These are phyloP conservation scores for Melieria picta DNA, from an alignment of 2,888 invertebrate species.

Conservation along the genomic window DNA sequence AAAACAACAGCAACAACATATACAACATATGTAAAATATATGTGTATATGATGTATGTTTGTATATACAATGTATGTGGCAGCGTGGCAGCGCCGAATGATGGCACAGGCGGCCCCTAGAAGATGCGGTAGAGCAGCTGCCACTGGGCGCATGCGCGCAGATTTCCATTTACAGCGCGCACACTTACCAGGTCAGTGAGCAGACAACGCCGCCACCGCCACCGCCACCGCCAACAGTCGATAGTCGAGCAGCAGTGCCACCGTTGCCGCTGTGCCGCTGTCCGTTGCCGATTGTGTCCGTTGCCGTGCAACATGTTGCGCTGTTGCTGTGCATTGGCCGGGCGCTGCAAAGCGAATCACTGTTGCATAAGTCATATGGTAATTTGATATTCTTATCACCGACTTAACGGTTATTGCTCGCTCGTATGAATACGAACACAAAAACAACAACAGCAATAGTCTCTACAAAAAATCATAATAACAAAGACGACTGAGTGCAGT, in stretches of 20 bases:
- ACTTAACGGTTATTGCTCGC: constrained; percentile 27
- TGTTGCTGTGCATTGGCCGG: neutral
- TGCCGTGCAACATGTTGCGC: neutral
- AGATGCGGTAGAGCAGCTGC: too few species aligned
- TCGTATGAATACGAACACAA: constrained; percentile 6
- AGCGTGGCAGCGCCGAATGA: too few species aligned
- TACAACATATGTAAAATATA: neutral
- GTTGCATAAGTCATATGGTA: constrained; percentile 30
- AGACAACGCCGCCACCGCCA: constrained; percentile 1
- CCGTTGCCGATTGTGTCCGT: neutral
- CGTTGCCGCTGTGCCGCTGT: neutral
- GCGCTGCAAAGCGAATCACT: constrained; percentile 25
- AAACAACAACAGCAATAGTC: neutral
- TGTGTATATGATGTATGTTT: too few species aligned
- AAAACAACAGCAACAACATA: neutral
- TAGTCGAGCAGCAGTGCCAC: constrained; percentile 11
- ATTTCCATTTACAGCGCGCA: neutral
- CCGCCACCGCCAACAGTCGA: neutral
- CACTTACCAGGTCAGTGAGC: constrained; percentile 26
- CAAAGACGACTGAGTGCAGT: too few species aligned
- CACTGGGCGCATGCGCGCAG: too few species aligned
- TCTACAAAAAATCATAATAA: neutral
- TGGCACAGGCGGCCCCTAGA: too few species aligned
- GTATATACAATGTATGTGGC: too few species aligned
- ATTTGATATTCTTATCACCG: constrained; percentile 32